Evolutionary conservation across 2,888 invertebrate genomes (phyloP).

Genomic region (Pyrocoelia pectoralis): DNA sequence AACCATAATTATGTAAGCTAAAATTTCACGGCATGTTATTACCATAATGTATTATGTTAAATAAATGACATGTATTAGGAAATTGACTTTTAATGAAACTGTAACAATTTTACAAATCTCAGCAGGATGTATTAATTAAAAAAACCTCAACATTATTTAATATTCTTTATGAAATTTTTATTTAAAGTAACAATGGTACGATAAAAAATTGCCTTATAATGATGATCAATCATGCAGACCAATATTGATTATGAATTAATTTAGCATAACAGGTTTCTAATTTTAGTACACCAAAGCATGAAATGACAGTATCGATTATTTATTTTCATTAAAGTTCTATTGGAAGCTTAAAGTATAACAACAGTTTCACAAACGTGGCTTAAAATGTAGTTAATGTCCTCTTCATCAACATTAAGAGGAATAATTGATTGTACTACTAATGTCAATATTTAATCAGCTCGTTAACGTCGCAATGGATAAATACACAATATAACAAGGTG

Average conservation of each 20-base stretch:
- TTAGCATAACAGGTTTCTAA: constrained; percentile 16
- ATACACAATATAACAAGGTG: no score
- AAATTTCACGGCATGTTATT: background rate
- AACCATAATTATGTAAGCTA: background rate
- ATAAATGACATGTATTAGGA: background rate
- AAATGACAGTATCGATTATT: constrained; percentile 7
- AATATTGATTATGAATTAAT: constrained; percentile 20
- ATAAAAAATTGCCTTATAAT: background rate
- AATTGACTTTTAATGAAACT: background rate
- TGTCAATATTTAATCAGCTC: no score
- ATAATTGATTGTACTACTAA: no score
- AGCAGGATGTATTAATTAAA: background rate
- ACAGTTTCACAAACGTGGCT: no score
- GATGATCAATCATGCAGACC: background rate
- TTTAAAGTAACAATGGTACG: background rate
- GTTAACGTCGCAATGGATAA: no score
- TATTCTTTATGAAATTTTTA: background rate
- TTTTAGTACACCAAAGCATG: constrained; percentile 16
- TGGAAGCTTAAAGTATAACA: background rate
- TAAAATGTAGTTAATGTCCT: no score
- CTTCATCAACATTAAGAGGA: background rate
- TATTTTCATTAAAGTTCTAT: background rate
- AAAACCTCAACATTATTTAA: background rate
- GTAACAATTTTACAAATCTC: background rate
- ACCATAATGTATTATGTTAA: background rate